Conservation (phyloP, 2,113 vertebrate genomes). For the Xerus inauris region DNA sequence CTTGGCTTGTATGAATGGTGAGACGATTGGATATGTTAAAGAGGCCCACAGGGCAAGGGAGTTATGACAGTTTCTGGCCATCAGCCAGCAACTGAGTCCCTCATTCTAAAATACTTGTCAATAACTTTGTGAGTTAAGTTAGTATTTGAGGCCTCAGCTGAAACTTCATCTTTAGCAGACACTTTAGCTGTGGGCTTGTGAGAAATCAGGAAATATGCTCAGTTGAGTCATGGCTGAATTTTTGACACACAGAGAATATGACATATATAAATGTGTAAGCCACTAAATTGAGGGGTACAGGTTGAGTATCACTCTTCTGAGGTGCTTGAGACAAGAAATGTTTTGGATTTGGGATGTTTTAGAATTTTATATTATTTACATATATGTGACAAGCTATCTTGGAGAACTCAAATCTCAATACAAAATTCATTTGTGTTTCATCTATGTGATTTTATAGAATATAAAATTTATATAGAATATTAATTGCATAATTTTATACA, state of each 20-base stretch:
- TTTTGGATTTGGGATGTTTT: neutral
- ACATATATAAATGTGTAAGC: neutral
- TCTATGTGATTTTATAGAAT: neutral
- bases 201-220: neutral
- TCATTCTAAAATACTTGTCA: neutral
- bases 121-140: neutral
- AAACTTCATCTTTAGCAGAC: neutral
- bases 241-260: neutral
- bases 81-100: neutral
- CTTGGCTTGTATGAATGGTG: neutral
- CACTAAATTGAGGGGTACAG: neutral
- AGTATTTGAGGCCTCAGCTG: neutral
- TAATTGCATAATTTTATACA: neutral
- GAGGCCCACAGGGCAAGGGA: neutral
- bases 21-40: neutral
- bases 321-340: neutral
- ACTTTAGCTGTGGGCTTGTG: neutral
- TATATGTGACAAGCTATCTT: too few relatives aligned
- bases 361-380: neutral
- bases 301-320: neutral
- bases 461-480: too few relatives aligned
- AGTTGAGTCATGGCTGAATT: neutral
- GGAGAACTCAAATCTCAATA: neutral
- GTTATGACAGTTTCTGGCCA: neutral
- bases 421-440: neutral